Conservation (phyloP, 1,140 invertebrate species). For the Atta colombica region DNA sequence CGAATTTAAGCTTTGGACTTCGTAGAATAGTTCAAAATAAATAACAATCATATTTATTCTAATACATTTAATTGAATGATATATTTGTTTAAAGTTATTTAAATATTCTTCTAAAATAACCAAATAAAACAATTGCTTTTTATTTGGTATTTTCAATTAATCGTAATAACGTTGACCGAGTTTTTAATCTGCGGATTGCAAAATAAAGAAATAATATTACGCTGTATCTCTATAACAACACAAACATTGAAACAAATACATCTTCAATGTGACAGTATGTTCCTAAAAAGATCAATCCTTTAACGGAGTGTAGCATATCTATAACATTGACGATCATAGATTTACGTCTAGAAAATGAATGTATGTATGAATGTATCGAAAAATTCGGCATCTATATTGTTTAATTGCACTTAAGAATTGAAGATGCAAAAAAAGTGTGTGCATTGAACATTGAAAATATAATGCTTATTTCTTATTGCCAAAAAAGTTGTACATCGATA, state of each 20-base stretch:
- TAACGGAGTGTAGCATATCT: no score
- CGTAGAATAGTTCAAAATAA: background rate
- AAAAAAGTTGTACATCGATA: no score
- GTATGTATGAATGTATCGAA: no score
- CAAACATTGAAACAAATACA: background rate
- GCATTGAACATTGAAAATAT: no score
- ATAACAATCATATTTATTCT: background rate
- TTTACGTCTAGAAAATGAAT: no score
- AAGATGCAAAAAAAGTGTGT: no score
- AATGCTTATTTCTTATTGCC: no score
- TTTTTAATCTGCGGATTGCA: background rate
- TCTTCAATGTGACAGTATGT: background rate
- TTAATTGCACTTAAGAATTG: no score
- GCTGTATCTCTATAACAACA: background rate
- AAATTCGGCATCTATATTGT: no score
- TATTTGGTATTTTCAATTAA: background rate
- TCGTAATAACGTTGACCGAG: background rate
- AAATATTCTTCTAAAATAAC: background rate
- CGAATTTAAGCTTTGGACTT: slow-evolving; percentile 15
- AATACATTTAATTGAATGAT: background rate
- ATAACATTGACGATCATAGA: no score
- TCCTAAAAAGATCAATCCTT: background rate
- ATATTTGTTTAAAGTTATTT: background rate
- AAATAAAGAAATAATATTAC: background rate
- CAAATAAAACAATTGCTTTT: background rate